These are phyloP conservation scores for Oxyteleia sp. DNA, from an alignment of 2,888 invertebrate species.

Conservation along the genomic window DNA sequence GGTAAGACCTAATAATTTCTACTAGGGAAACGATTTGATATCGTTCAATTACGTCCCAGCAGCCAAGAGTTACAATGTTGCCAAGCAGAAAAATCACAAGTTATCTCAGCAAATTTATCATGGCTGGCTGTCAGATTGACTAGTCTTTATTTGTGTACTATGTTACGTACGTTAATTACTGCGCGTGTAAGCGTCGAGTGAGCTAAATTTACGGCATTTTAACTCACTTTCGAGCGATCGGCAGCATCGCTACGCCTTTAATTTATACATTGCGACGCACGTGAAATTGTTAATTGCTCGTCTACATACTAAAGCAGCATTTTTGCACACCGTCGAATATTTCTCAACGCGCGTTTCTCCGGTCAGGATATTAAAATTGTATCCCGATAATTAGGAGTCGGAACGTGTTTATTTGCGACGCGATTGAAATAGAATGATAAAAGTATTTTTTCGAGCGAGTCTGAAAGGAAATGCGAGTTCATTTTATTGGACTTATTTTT, in stretches of 20 bases:
- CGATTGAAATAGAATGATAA: not conserved
- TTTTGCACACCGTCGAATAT: constrained; percentile 36
- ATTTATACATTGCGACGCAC: constrained; percentile 60
- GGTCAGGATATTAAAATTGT: not conserved
- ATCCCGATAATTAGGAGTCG: not conserved
- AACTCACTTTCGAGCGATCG: constrained; percentile 53
- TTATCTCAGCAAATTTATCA: constrained; percentile 60
- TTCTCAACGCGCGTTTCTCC: constrained; percentile 35
- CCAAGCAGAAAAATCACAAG: not conserved
- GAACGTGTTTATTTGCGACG: constrained; percentile 7
- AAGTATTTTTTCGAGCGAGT: too few relatives aligned
- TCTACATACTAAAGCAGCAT: constrained; percentile 34
- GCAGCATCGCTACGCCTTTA: constrained; percentile 40
- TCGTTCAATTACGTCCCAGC: constrained; percentile 37
- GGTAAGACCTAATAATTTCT: too few relatives aligned
- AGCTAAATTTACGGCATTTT: constrained; percentile 62
- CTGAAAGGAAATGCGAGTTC: too few relatives aligned
- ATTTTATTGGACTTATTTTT: too few relatives aligned
- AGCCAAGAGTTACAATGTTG: constrained; percentile 22
- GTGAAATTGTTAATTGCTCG: constrained; percentile 62
- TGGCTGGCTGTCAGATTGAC: constrained; percentile 49
- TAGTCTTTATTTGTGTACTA: constrained; percentile 65
- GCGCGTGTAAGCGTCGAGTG: constrained; percentile 58
- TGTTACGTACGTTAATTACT: constrained; percentile 60
- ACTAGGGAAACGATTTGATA: constrained; percentile 1